These are phyloP conservation scores for Silurus aristotelis DNA, from an alignment of 2,797 vertebrate species.

Conservation along the genomic window DNA sequence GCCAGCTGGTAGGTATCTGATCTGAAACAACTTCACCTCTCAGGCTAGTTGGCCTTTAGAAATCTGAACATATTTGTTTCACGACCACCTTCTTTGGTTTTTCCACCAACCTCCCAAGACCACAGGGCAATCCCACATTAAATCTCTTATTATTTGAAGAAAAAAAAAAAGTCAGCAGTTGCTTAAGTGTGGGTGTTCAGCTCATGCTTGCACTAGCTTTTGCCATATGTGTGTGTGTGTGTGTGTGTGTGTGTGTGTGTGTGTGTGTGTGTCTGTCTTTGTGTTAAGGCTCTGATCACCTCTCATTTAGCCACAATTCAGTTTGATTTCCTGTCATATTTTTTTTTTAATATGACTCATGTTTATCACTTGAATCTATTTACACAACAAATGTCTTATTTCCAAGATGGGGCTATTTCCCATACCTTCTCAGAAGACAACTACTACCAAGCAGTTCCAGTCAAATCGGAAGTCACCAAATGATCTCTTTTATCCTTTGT, in stretches of 20 bases:
- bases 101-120: slow-evolving; percentile 15
- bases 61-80: not conserved
- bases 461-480: slow-evolving; percentile 37
- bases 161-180: slow-evolving; percentile 47
- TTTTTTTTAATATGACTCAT: slow-evolving; percentile 53
- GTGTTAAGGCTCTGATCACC: slow-evolving; percentile 28
- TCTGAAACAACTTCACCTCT: not conserved
- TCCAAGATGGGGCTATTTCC: slow-evolving; percentile 50
- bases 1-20: slow-evolving; percentile 5
- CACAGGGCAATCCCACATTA: slow-evolving; percentile 8
- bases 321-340: slow-evolving; percentile 50
- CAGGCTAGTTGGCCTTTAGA: not conserved
- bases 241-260: no score
- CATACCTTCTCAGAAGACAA: slow-evolving; percentile 48
- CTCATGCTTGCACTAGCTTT: slow-evolving; percentile 46
- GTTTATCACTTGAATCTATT: slow-evolving; percentile 47
- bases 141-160: slow-evolving; percentile 42
- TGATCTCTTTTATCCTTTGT: slow-evolving; percentile 16
- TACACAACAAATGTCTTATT: slow-evolving; percentile 46
- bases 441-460: slow-evolving; percentile 32
- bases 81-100: slow-evolving; percentile 46
- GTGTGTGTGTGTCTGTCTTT: no score
- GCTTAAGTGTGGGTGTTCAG: slow-evolving; percentile 54
- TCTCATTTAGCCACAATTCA: slow-evolving; percentile 43
- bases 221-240: slow-evolving; percentile 33